Conservation (phyloP, 35 echinoderm and acorn worm species). For the Apostichopus parvimensis region DNA sequence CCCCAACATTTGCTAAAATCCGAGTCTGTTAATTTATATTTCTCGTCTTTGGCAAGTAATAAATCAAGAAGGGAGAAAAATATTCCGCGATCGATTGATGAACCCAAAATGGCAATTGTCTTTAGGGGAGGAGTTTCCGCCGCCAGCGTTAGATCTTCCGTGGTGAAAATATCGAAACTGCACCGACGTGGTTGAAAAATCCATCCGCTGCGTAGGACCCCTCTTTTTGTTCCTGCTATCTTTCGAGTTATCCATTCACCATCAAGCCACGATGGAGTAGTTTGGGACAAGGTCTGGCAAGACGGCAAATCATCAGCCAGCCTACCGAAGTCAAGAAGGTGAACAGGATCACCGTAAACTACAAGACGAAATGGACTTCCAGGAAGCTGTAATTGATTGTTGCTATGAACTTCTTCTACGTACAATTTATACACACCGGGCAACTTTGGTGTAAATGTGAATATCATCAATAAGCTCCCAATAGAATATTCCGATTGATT, state of each 20-base stretch:
- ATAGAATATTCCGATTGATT: background rate
- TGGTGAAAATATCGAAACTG: conserved; percentile 26
- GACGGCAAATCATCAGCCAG: conserved; percentile 1
- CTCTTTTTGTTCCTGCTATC: background rate
- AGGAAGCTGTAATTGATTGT: background rate
- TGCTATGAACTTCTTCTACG: background rate
- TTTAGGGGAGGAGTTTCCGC: background rate
- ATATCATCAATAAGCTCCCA: background rate
- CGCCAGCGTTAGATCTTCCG: background rate
- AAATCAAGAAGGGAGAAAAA: conserved; percentile 23
- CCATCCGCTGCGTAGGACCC: conserved; percentile 15
- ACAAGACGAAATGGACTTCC: conserved; percentile 11
- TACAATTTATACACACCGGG: conserved; percentile 43
- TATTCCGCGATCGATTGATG: conserved; percentile 28
- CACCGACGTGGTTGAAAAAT: conserved; percentile 9
- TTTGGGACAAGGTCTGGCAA: conserved; percentile 3
- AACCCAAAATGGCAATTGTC: conserved; percentile 7
- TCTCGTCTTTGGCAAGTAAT: background rate
- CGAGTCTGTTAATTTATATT: background rate
- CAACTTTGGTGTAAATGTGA: background rate
- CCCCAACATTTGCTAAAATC: conserved; percentile 4
- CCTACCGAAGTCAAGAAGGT: background rate
- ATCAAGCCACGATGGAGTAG: background rate
- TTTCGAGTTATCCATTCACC: conserved; percentile 22
- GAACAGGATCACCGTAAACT: background rate